Conservation (phyloP, 1,140 invertebrate species). For the Hirudo medicinalis region DNA sequence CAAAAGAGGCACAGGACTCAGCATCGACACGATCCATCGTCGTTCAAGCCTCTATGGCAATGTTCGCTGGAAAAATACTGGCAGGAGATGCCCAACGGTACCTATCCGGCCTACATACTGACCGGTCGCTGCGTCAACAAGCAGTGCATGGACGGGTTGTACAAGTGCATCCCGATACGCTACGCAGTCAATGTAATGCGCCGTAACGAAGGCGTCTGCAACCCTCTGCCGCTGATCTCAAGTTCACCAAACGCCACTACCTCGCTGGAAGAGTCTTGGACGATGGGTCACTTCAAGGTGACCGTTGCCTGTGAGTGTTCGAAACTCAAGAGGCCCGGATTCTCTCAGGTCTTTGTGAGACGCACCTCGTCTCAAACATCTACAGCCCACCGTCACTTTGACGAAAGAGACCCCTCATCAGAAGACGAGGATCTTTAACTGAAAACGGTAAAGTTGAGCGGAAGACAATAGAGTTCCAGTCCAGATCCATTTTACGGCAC, state of each 20-base stretch:
- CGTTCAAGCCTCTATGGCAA: constrained; percentile 15
- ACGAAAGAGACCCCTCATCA: too few relatives aligned
- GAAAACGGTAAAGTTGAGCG: too few relatives aligned
- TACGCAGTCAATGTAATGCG: constrained; percentile 20
- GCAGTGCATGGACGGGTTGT: constrained; percentile 19
- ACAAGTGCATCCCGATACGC: constrained; percentile 16
- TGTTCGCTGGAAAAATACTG: constrained; percentile 18
- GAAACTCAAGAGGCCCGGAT: neutral
- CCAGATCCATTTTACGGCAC: too few relatives aligned
- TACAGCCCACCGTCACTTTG: too few relatives aligned
- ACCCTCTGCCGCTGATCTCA: constrained; percentile 17
- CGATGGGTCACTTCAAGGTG: constrained; percentile 15
- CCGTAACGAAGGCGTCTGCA: constrained; percentile 11
- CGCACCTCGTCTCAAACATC: neutral
- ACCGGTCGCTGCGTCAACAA: constrained; percentile 17
- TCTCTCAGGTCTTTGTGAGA: neutral
- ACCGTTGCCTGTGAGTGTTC: constrained; percentile 20
- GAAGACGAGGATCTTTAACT: too few relatives aligned
- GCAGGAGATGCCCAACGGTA: constrained; percentile 17
- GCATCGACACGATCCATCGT: neutral
- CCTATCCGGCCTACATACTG: constrained; percentile 19
- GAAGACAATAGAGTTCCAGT: too few relatives aligned
- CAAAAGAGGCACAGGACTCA: neutral
- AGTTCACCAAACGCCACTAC: neutral
- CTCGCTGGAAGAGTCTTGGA: constrained; percentile 15